These are phyloP conservation scores for Celastrina argiolus DNA, from an alignment of 2,888 invertebrate species.

Conservation along the genomic window DNA sequence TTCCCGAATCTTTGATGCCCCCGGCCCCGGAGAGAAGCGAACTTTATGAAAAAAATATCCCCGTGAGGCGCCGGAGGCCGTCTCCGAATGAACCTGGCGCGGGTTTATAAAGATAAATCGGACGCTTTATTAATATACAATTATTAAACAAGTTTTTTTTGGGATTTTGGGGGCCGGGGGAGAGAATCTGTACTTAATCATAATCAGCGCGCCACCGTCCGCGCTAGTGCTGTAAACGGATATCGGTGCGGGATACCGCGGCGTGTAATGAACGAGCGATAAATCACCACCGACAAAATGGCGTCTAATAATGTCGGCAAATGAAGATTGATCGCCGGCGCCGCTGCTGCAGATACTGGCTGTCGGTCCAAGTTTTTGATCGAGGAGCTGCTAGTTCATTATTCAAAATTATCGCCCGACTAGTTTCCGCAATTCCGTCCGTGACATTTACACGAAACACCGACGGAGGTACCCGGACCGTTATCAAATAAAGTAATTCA, in stretches of 20 bases:
- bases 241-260: neutral
- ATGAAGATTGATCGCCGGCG: slow-evolving; percentile 20
- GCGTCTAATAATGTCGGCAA: slow-evolving; percentile 20
- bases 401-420: neutral
- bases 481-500: neutral
- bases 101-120: slow-evolving; percentile 4
- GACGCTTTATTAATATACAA: neutral
- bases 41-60: slow-evolving; percentile 8
- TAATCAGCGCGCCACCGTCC: neutral
- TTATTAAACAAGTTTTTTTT: neutral
- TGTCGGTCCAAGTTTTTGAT: slow-evolving; percentile 2
- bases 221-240: neutral
- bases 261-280: neutral
- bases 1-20: neutral
- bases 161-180: neutral
- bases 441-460: neutral
- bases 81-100: neutral
- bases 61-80: neutral
- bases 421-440: neutral
- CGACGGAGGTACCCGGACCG: neutral
- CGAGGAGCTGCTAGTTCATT: slow-evolving; percentile 9
- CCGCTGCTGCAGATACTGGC: slow-evolving; percentile 9
- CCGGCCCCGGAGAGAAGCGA: neutral
- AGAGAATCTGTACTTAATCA: neutral
- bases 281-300: slow-evolving; percentile 19